Evolutionary conservation across 2,888 invertebrate species (phyloP).

Genomic region (Perizoma affinitatum): DNA sequence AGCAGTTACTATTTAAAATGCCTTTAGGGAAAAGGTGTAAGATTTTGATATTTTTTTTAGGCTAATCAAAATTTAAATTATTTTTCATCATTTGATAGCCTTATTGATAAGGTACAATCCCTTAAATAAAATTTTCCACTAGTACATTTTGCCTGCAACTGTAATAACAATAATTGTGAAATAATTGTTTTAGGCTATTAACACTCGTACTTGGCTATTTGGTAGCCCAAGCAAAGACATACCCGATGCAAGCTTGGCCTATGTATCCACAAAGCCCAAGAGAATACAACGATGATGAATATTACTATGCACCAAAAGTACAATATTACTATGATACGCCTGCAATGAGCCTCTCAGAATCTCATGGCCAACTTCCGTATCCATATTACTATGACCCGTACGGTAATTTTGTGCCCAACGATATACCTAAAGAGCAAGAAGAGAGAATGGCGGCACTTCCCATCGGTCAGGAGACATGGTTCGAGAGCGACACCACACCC

Average conservation of each 20-base stretch:
- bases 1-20: conserved; percentile 2
- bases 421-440: conserved; percentile 85
- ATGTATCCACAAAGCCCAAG: conserved; percentile 79
- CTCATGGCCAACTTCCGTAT: conserved; percentile 72
- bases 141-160: not conserved
- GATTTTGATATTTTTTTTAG: not conserved
- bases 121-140: too few relatives aligned
- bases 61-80: not conserved
- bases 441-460: conserved; percentile 85
- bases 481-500: conserved; percentile 80
- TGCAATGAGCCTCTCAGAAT: conserved; percentile 66
- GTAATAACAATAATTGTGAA: conserved; percentile 12
- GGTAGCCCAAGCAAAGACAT: conserved; percentile 70
- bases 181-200: conserved; percentile 64
- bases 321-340: conserved; percentile 76
- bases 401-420: conserved; percentile 80
- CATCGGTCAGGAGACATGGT: conserved; percentile 87
- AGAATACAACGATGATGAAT: conserved; percentile 83
- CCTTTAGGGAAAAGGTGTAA: not conserved
- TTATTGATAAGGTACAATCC: not conserved
- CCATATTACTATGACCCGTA: conserved; percentile 77
- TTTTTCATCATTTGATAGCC: not conserved
- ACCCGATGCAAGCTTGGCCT: conserved; percentile 75
- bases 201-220: conserved; percentile 78
- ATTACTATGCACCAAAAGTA: conserved; percentile 81